Evolutionary conservation across 2,888 invertebrate species (phyloP).

Genomic region (Syritta pipiens): DNA sequence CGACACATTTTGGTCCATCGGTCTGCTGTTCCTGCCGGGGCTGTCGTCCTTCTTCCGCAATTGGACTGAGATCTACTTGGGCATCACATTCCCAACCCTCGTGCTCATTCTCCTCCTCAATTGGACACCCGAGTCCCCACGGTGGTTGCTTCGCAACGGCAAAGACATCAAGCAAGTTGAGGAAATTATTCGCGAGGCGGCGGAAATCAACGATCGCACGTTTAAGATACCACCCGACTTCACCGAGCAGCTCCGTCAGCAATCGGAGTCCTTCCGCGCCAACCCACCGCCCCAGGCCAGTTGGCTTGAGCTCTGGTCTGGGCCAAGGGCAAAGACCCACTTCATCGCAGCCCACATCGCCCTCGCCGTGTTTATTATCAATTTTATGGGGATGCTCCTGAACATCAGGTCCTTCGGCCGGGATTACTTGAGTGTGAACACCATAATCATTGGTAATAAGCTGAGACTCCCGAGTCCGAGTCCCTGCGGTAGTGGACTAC

Average conservation of each 20-base stretch:
- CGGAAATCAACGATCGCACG: slow-evolving; percentile 76
- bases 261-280: slow-evolving; percentile 73
- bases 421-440: slow-evolving; percentile 77
- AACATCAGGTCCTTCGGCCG: slow-evolving; percentile 79
- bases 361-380: slow-evolving; percentile 77
- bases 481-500: neutral
- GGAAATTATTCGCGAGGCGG: slow-evolving; percentile 76
- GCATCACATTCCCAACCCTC: slow-evolving; percentile 79
- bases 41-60: slow-evolving; percentile 77
- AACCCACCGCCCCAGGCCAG: slow-evolving; percentile 72
- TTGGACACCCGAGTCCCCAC: slow-evolving; percentile 80
- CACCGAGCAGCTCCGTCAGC: slow-evolving; percentile 73
- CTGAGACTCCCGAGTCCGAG: too few species aligned
- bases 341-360: slow-evolving; percentile 78
- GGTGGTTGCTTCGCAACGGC: slow-evolving; percentile 78
- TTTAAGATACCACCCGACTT: slow-evolving; percentile 76
- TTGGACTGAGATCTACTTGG: slow-evolving; percentile 79
- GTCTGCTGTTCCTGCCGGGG: slow-evolving; percentile 78
- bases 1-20: slow-evolving; percentile 80
- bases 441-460: slow-evolving; percentile 78
- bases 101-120: slow-evolving; percentile 76
- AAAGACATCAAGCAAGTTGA: slow-evolving; percentile 76
- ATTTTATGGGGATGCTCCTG: slow-evolving; percentile 79
- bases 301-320: slow-evolving; percentile 77
- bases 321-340: slow-evolving; percentile 75